Evolutionary conservation across 2,888 invertebrate species (phyloP).

Genomic region (Orchesella flavescens): DNA sequence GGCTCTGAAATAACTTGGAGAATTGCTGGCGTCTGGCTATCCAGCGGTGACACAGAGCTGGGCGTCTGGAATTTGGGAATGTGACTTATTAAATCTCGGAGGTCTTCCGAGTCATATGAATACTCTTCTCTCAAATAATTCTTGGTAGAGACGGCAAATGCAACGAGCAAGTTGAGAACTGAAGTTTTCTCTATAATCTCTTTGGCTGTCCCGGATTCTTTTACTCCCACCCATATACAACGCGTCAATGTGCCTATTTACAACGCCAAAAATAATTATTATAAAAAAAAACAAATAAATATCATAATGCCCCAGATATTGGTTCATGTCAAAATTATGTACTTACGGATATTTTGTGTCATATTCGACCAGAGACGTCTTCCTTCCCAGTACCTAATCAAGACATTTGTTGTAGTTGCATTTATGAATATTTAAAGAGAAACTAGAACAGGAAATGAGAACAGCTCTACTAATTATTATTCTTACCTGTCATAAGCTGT

Average conservation of each 20-base stretch:
- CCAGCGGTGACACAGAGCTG: constrained; percentile 61
- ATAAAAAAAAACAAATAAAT: no score
- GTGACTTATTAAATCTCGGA: constrained; percentile 53
- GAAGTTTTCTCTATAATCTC: constrained; percentile 67
- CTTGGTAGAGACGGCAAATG: constrained; percentile 67
- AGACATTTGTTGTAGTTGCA: no score
- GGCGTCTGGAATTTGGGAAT: constrained; percentile 68
- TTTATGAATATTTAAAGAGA: no score
- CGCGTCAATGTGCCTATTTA: constrained; percentile 61
- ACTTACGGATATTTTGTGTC: constrained; percentile 62
- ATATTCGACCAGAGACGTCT: constrained; percentile 64
- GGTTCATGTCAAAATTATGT: not conserved
- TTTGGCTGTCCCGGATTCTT: constrained; percentile 54
- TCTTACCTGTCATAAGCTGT: constrained; percentile 69
- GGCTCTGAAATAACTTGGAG: constrained; percentile 55
- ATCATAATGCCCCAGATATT: no score
- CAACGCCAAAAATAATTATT: not conserved
- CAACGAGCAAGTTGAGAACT: constrained; percentile 66
- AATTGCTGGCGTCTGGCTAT: constrained; percentile 45
- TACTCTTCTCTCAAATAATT: constrained; percentile 68
- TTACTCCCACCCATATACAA: constrained; percentile 68
- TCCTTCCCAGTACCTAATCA: constrained; percentile 71
- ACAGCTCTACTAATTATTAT: no score
- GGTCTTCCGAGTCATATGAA: constrained; percentile 65
- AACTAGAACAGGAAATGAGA: no score